Base-by-base conservation (phyloP, 1,140 invertebrate species). In the Philopotamus ludificatus region DNA sequence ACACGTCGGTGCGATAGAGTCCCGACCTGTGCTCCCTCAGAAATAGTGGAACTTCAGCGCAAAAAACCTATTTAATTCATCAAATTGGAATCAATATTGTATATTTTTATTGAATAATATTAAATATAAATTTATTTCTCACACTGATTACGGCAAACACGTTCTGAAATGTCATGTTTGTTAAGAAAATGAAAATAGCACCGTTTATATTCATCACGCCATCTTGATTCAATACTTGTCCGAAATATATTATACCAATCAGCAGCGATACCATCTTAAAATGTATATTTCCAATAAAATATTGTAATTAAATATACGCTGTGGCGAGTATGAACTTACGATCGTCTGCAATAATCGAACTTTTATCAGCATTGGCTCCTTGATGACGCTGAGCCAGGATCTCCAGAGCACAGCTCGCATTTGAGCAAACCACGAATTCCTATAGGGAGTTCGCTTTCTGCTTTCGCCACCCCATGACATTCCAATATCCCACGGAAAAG, bases 181-280 rank as follows among this genome's bases (percentile, higher is more conserved):
- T 94, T 1, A 97, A 81, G 73, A 95, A 89, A 57, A 97, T 86
- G 74, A 97, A 98, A 18, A 98, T 83, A n/a, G 90, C 92, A 49
- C 96, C 96, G 75, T 97, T 97, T 62, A 98, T 94, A 75, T 98
- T 98, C 87, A 93, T 92, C 0, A 97, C 90, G 2, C 93, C 93
- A 71, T 93, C 89, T 76, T 96, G 89, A 71, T 92, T 87, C 26
- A 93, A 73, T 71, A 85, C 79, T 75, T 97, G 95, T 0, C 89
- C 86, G 73, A 90, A 92, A 78, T 95, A 99, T 59, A 98, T 89
- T 2, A 95, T 75, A 3, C 94, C 94, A 65, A 98, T 87, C 1
- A 97, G 75, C 4, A 94, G 73, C 3, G 92, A 87, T 3, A 96
- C 88, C 81, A 95, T 86, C 93, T 26, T 34, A 34, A 34, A n/a